phyloP scores from a whole-genome alignment of 30 jellyfish, hydroid and myxozoan species.

The Cassiopea andromeda region DNA sequence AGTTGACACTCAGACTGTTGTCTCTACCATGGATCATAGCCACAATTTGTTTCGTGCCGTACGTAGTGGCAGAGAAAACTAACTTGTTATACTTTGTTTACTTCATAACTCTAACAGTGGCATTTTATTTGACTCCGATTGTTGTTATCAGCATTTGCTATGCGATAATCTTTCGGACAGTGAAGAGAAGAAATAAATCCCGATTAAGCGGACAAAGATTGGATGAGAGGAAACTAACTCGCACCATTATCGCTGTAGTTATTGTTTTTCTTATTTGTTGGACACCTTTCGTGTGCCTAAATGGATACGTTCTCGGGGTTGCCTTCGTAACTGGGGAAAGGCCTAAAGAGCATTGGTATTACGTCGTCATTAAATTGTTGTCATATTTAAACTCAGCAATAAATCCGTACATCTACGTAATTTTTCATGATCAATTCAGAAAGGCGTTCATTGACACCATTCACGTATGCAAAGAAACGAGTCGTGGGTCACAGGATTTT shows the following conservation, averaged over 20 bases:
- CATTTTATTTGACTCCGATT: slow-evolving; percentile 12
- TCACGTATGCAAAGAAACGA: not conserved
- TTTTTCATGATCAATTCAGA: slow-evolving; percentile 17
- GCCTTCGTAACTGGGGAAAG: not conserved
- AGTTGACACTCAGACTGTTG: not conserved
- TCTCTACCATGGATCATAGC: slow-evolving; percentile 20
- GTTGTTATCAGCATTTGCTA: slow-evolving; percentile 5
- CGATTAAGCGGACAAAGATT: not conserved
- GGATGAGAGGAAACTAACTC: slow-evolving; percentile 23
- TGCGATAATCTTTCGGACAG: not conserved
- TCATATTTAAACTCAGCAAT: slow-evolving; percentile 22
- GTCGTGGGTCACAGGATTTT: not conserved
- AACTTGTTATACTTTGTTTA: not conserved
- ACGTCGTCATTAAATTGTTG: slow-evolving; percentile 4
- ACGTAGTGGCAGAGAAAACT: slow-evolving; percentile 4
- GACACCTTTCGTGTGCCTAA: slow-evolving; percentile 30
- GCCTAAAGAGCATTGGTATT: not conserved
- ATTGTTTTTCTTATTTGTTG: slow-evolving; percentile 17
- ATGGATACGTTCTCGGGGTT: not conserved
- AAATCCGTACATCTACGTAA: slow-evolving; percentile 44
- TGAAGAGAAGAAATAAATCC: slow-evolving; percentile 12
- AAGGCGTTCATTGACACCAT: not conserved
- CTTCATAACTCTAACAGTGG: slow-evolving; percentile 1
- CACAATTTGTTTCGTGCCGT: not conserved
- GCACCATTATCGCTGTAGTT: not conserved